These are phyloP conservation scores for Ennomos fuscantarius DNA, from an alignment of 2,888 invertebrate genomes.

Conservation along the genomic window DNA sequence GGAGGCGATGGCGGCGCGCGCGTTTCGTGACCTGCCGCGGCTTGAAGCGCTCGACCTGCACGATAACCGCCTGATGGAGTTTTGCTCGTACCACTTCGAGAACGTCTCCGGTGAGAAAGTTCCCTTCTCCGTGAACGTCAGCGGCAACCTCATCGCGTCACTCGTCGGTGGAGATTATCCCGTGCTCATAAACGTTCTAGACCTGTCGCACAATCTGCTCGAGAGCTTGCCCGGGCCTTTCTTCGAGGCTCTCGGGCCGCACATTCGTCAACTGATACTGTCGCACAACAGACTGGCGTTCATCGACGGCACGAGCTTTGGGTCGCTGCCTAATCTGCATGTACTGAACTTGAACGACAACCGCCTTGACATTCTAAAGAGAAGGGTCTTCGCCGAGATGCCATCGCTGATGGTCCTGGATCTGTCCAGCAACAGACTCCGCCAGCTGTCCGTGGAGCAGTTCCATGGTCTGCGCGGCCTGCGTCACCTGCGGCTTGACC, in stretches of 20 bases:
- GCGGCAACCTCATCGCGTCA: conserved; percentile 85
- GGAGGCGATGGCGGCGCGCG: conserved; percentile 86
- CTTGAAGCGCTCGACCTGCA: conserved; percentile 90
- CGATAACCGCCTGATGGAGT: conserved; percentile 87
- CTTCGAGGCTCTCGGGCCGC: conserved; percentile 72
- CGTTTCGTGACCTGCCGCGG: conserved; percentile 88
- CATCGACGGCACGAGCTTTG: conserved; percentile 73
- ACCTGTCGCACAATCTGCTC: conserved; percentile 87
- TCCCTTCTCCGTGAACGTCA: conserved; percentile 89
- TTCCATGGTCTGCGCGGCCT: conserved; percentile 86
- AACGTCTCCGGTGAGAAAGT: conserved; percentile 86
- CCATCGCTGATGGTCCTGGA: conserved; percentile 59
- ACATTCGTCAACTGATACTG: conserved; percentile 66
- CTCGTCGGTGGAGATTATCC: conserved; percentile 57
- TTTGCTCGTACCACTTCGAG: conserved; percentile 87
- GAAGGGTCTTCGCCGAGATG: conserved; percentile 87
- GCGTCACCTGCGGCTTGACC: conserved; percentile 87
- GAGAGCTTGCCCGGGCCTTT: conserved; percentile 83
- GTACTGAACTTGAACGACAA: conserved; percentile 87
- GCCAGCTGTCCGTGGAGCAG: conserved; percentile 59
- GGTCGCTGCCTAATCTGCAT: conserved; percentile 51
- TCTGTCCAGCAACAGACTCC: conserved; percentile 55
- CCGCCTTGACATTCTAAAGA: conserved; percentile 86
- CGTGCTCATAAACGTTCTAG: conserved; percentile 85
- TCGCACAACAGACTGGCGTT: conserved; percentile 84